phyloP scores from a whole-genome alignment of 2,888 invertebrate species.

The Dorcus hopei region DNA sequence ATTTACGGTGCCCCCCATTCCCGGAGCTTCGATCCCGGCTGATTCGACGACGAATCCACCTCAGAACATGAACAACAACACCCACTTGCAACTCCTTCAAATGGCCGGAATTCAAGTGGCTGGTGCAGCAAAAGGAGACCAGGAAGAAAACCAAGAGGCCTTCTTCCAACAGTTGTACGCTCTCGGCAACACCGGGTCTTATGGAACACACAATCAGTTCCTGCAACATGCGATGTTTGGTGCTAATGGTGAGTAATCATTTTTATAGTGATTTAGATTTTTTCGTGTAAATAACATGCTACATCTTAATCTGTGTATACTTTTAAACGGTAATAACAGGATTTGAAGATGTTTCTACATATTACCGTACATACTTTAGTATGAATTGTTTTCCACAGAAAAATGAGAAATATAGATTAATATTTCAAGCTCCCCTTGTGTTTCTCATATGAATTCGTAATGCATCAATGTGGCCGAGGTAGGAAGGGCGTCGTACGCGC shows the following conservation, averaged over 20 bases:
- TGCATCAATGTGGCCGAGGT: conserved; percentile 31
- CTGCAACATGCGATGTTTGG: conserved; percentile 60
- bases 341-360: background rate
- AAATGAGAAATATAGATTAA: conserved; percentile 51
- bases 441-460: conserved; percentile 52
- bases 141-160: conserved; percentile 49
- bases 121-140: conserved; percentile 38
- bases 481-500: conserved; percentile 40
- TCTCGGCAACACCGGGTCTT: conserved; percentile 50
- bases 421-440: conserved; percentile 51
- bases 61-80: conserved; percentile 47
- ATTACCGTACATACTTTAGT: conserved; percentile 21
- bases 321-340: background rate
- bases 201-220: conserved; percentile 53
- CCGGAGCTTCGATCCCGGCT: conserved; percentile 54
- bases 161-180: conserved; percentile 58
- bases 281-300: background rate
- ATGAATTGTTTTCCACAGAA: conserved; percentile 42
- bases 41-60: conserved; percentile 50
- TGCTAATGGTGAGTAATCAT: conserved; percentile 52
- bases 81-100: conserved; percentile 58
- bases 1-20: conserved; percentile 55
- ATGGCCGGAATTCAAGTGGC: conserved; percentile 56
- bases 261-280: background rate
- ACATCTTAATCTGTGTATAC: background rate